phyloP scores from a whole-genome alignment of 2,797 vertebrate genomes.

The Argya squamiceps region DNA sequence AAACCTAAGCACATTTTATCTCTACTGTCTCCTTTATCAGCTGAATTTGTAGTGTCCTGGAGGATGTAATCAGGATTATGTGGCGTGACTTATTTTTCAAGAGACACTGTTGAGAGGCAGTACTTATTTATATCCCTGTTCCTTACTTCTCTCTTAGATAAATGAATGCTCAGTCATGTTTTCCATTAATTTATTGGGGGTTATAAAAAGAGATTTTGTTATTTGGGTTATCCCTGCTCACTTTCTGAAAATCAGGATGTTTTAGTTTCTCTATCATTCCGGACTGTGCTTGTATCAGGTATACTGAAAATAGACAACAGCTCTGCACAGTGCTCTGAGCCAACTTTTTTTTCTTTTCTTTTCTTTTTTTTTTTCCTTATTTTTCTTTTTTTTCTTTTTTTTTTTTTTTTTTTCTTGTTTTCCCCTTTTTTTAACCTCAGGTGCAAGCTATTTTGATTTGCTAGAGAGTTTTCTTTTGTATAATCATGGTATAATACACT shows the following conservation, averaged over 20 bases:
- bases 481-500: not conserved
- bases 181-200: not conserved
- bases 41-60: not conserved
- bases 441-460: not conserved
- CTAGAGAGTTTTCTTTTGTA: not conserved
- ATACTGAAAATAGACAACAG: not conserved
- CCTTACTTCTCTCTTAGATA: not conserved
- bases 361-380: not conserved
- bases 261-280: not conserved
- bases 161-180: conserved; percentile 20
- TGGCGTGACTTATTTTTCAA: conserved; percentile 25
- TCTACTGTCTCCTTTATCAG: conserved; percentile 9
- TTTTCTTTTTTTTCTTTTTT: not conserved
- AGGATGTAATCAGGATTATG: conserved; percentile 21
- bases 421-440: not conserved
- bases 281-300: not conserved
- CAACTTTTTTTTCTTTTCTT: not conserved
- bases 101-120: not conserved
- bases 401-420: not conserved
- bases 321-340: not conserved
- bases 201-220: not conserved
- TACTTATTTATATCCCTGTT: not conserved
- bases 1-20: not conserved
- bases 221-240: not conserved
- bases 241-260: not conserved